Conservation (phyloP, 1,140 invertebrate species). For the Drosophila subobscura region DNA sequence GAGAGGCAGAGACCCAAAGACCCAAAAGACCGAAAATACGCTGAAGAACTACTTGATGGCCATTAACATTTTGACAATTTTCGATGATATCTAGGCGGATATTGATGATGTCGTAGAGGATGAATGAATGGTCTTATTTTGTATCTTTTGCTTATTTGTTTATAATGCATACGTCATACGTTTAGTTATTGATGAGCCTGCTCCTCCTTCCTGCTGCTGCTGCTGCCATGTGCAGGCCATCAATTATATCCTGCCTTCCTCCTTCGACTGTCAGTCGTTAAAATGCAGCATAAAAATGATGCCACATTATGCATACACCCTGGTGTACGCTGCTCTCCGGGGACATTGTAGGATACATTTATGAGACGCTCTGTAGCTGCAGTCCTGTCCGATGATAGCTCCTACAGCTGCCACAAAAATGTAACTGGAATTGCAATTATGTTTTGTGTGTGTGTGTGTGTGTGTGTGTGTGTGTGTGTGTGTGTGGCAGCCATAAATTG, state of each 20-base stretch:
- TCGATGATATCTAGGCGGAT: constrained; percentile 52
- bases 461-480: constrained; percentile 37
- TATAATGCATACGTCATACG: constrained; percentile 66
- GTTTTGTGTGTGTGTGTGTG: constrained; percentile 49
- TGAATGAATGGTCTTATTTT: constrained; percentile 41
- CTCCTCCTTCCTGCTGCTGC: no score
- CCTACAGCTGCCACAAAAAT: constrained; percentile 44
- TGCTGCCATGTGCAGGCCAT: constrained; percentile 61
- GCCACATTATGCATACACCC: constrained; percentile 61
- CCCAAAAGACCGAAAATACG: constrained; percentile 7
- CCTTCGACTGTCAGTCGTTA: constrained; percentile 38
- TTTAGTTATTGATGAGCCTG: constrained; percentile 66
- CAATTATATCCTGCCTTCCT: constrained; percentile 54
- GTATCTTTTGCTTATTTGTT: constrained; percentile 62
- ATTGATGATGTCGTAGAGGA: constrained; percentile 64
- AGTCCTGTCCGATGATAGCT: constrained; percentile 4
- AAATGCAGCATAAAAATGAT: constrained; percentile 55
- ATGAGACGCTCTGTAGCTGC: constrained; percentile 9
- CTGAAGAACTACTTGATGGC: constrained; percentile 55
- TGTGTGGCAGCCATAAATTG: constrained; percentile 52
- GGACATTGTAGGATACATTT: constrained; percentile 52
- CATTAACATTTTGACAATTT: constrained; percentile 80
- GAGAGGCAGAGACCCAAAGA: background rate
- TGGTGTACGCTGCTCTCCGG: constrained; percentile 35
- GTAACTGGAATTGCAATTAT: constrained; percentile 78